Base-by-base conservation (phyloP, 2,113 vertebrate genomes). In the Ramphastos sulfuratus region DNA sequence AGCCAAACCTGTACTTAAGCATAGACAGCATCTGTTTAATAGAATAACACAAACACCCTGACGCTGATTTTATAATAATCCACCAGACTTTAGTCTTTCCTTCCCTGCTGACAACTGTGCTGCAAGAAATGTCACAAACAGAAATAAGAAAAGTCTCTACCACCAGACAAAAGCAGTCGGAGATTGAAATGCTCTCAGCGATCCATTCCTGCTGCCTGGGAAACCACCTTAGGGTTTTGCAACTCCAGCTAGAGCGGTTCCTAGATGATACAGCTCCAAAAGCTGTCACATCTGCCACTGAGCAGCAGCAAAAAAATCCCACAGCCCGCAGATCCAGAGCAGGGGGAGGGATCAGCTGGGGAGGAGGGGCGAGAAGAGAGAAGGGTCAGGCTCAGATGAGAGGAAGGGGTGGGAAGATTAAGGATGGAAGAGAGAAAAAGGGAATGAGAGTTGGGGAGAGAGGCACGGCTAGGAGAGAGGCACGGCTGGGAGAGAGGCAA, bases 71-170 rank as follows among this genome's bases (percentile, higher is more conserved):
- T 91, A 94, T 85, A 95, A 94, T 77, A 56, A 91, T 69, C 93
- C 74, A 52, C 81, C 17, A 81, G 83, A 87, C 93, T 90, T 87
- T 2, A 91, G 92, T 21, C 90, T 88, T 77, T 76, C 94, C 65
- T 75, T 91, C 83, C 67, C 61, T 87, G 82, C 91, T 93, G 92
- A 96, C 85, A 94, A 82, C 90, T 83, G 67, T 52, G 88, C 94
- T 64, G 64, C 66, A 90, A 93, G 76, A 95, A 97, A 96, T 94
- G 95, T 81, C 88, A 97, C 83, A 94, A 93, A 92, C 94, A 94
- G 52, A 96, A 95, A 96, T 90, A 96, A 97, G 89, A 96, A 90
- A 96, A 97, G 96, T 96, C 94, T 82, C 96, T 97, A 95, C 96
- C 97, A 96, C 86, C 23, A 96, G 93, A 93, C 89, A 96, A 94